Conservation (phyloP, 2,888 invertebrate genomes). For the Eupithecia vulgata region DNA sequence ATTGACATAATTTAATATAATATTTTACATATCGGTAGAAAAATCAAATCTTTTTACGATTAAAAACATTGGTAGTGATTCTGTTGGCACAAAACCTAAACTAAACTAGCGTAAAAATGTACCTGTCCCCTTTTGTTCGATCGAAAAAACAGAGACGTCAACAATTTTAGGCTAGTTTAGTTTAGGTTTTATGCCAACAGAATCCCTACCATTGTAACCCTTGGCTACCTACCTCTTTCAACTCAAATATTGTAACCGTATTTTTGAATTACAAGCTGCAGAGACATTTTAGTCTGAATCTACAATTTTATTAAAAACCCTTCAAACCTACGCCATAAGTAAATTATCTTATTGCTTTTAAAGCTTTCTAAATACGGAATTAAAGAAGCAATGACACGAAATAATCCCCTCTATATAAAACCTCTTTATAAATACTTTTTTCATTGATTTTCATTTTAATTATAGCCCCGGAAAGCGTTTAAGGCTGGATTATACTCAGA, state of each 20-base stretch:
- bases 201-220: too few species aligned
- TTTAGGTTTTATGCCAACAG: too few species aligned
- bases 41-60: neutral
- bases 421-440: neutral
- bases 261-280: neutral
- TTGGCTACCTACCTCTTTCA: too few species aligned
- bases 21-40: conserved; percentile 1
- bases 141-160: too few species aligned
- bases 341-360: neutral
- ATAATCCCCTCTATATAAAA: neutral
- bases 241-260: neutral
- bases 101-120: too few species aligned
- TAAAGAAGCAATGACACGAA: neutral
- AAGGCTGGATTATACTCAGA: too few species aligned
- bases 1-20: neutral
- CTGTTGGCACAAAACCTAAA: too few species aligned
- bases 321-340: neutral
- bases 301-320: neutral
- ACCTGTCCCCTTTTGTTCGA: too few species aligned
- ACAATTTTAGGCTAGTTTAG: too few species aligned
- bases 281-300: neutral
- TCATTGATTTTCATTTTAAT: neutral
- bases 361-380: neutral
- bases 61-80: neutral
- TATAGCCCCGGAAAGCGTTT: neutral